Percentiles rank a stretch among this genome's conserved stretches.
These are phyloP conservation scores for Vulpes lagopus DNA, from an alignment of 2,113 vertebrate genomes.

Conservation along the genomic window DNA sequence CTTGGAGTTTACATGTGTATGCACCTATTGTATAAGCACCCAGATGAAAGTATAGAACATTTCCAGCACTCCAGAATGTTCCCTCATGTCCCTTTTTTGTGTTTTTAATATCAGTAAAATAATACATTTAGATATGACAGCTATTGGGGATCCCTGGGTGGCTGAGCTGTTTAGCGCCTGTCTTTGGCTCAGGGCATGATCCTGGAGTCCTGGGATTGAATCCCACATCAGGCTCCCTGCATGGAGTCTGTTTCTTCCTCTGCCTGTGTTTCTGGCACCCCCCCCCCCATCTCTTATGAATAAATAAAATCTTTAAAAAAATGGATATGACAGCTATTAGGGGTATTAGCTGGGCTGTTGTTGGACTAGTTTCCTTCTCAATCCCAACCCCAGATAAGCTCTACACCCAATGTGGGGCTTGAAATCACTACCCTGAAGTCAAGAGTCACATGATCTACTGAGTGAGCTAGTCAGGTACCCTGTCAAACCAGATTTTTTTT, in stretches of 20 bases:
- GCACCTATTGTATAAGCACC: not conserved
- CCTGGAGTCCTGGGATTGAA: no score
- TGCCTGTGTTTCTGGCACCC: no score
- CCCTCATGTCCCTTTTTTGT: not conserved
- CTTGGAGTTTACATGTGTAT: not conserved
- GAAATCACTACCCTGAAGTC: not conserved
- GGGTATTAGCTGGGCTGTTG: not conserved
- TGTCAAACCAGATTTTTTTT: not conserved
- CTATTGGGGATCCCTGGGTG: not conserved
- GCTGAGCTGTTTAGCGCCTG: no score
- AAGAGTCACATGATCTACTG: not conserved
- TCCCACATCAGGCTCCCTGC: no score
- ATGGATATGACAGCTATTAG: not conserved
- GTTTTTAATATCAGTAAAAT: slow-evolving; percentile 7
- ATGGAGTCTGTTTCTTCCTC: no score
- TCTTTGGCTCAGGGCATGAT: no score
- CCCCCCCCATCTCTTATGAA: no score
- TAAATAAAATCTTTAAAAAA: no score
- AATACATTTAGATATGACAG: not conserved
- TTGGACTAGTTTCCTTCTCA: not conserved
- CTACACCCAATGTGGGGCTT: not conserved
- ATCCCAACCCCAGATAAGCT: not conserved
- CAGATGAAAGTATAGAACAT: not conserved
- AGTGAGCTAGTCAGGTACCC: not conserved
- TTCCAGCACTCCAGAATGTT: not conserved